Conservation (phyloP, 2,113 vertebrate genomes). For the Mus pahari region DNA sequence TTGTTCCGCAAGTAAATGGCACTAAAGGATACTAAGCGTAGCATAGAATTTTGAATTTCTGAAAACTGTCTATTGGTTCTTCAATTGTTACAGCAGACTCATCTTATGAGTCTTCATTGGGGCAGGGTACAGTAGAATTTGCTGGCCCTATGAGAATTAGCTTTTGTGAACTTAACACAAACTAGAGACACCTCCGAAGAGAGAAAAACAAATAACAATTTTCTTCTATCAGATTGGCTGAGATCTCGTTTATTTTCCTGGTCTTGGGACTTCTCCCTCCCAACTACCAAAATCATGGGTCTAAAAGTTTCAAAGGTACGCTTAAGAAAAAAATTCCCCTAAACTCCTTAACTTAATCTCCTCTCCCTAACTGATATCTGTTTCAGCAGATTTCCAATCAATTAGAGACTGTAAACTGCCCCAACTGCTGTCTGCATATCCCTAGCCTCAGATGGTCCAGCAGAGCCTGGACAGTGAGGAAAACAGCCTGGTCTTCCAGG, state of each 20-base stretch:
- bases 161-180: neutral
- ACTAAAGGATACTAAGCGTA: too few species aligned
- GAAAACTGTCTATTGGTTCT: slow-evolving; percentile 2
- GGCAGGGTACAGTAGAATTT: neutral
- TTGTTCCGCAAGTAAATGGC: too few species aligned
- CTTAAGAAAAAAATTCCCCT: neutral
- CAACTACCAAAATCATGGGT: neutral
- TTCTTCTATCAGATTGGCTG: neutral
- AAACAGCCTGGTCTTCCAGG: neutral
- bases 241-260: neutral
- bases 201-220: neutral
- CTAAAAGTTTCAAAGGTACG: neutral
- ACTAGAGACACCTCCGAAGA: neutral
- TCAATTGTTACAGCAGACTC: neutral
- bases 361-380: neutral
- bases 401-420: neutral
- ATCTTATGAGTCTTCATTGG: neutral
- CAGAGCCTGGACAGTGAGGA: neutral
- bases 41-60: neutral
- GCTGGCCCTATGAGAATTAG: neutral
- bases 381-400: neutral
- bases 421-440: neutral
- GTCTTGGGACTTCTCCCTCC: neutral
- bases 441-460: neutral
- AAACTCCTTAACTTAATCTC: neutral